Evolutionary conservation across 1,140 invertebrate species (phyloP), one percentile per base, ranked within the genome.

Genomic region (Philopotamus ludificatus): DNA sequence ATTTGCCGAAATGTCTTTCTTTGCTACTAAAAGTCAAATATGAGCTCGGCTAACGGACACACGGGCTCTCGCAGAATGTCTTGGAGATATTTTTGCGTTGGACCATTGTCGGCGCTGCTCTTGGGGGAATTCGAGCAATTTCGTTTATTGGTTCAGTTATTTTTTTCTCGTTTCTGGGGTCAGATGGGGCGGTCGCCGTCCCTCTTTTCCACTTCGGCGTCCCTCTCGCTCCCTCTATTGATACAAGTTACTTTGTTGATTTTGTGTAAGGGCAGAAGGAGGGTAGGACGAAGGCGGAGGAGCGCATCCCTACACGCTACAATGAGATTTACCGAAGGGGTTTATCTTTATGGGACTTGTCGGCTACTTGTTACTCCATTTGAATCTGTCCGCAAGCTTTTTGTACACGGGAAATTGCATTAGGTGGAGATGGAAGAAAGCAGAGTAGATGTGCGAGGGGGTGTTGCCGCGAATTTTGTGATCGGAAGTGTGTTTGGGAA

Each of bases 91-190:
- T 62, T 61, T 41, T 22, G 44, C 23, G 49, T 2, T 28, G n/a
- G n/a, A n/a, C 28, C 18, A 63, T 63, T 63, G 60, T 67, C 25
- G 58, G n/a, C 22, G 16, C 2, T 22, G 16, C n/a, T 45, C 61
- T 22, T 25, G 49, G 18, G 60, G 66, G 66, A 67, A 67, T 67
- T 44, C 25, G 15, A 41, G 51, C 66, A 58, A 67, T 67, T 67
- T 67, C 51, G 45, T 63, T 67, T 67, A 67, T 67, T 67, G 65
- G 65, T 63, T 58, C 55, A 41, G 39, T 58, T 57, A 50, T 54
- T 26, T 65, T 59, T 51, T 41, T 41, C 34, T 39, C 22, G 3
- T 26, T 23, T 22, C 51, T 10, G 60, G 22, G 7, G 20, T 39
- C 26, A 15, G 28, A 16, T 41, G 2, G 54, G 25, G 28, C 28